Base-by-base conservation (phyloP, 2,888 invertebrate genomes). In the Melieria crassipennis region DNA sequence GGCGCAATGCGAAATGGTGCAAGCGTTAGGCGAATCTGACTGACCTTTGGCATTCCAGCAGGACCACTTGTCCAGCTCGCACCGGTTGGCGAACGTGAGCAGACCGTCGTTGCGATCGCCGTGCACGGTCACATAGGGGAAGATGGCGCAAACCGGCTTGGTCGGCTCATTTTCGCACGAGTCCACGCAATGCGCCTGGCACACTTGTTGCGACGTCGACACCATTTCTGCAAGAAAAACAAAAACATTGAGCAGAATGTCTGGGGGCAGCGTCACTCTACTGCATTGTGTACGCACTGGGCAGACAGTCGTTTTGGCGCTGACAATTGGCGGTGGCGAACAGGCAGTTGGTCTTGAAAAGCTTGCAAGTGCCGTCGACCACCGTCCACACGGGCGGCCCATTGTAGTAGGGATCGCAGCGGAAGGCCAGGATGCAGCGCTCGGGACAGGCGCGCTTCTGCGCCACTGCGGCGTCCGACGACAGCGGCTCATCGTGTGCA, bases 51-150 rank as follows among this genome's bases (percentile, higher is more conserved):
- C 13, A 47, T 69, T 69, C 62, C 55, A 61, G 13, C 69, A 69
- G n/a, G 62, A 47, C 69, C 62, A 62, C 50, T 69, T 69, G 56
- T 69, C 69, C 16, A 69, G 47, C 56, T 69, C 69, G 46, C 69
- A 69, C 46, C 56, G 63, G 52, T 69, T 69, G 45, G 16, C 47
- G 10, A 69, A 69, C 6, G 63, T 69, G 5, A 62, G 16, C 60
- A 62, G 46, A 11, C 61, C 69, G n/a, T 62, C 62, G 16, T 62
- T 46, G 11, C 52, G 48, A 10, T 56, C 62, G 5, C 56, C 69
- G 16, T 63, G n/a, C n/a, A 47, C 16, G 1, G 69, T 69, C 47
- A 62, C 30, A 55, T 69, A 62, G 16, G 69, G 56, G 42, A 69
- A 69, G n/a, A 5, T 30, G 13, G 56, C 63, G 56, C 69, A 69